Percentiles rank a stretch among this genome's conserved stretches.
Conservation (phyloP, 2,113 vertebrate genomes). For the Athene cunicularia region DNA sequence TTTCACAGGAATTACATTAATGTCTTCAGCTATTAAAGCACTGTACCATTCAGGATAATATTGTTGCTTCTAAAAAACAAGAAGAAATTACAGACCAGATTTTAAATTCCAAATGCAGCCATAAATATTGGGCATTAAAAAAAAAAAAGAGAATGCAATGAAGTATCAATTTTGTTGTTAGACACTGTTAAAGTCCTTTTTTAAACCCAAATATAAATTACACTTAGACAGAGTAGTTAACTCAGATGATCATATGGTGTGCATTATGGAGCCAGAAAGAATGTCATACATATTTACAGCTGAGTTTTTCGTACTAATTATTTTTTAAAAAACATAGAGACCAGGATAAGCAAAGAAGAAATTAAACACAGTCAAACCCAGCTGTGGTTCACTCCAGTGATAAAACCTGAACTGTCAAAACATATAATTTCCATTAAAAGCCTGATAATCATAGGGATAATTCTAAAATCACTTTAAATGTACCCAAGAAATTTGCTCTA, state of each 20-base stretch:
- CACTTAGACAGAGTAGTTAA: not conserved
- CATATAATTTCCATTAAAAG: not conserved
- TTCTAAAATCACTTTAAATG: not conserved
- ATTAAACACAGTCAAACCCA: slow-evolving; percentile 38
- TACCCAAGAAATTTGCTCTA: not conserved
- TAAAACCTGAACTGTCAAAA: slow-evolving; percentile 13
- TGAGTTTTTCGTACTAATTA: slow-evolving; percentile 16
- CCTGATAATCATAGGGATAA: not conserved
- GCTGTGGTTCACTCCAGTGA: not conserved
- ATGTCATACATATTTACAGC: not conserved
- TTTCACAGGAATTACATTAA: not conserved
- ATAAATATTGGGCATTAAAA: not conserved
- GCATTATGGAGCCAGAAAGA: not conserved
- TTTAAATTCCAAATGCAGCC: not conserved
- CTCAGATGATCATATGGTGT: not conserved
- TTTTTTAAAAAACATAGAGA: not conserved
- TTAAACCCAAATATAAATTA: not conserved
- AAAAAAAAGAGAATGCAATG: not conserved
- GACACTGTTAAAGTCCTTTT: not conserved
- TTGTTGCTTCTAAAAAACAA: not conserved
- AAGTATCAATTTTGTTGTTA: not conserved
- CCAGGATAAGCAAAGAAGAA: slow-evolving; percentile 37
- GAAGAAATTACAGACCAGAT: not conserved
- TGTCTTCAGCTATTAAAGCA: not conserved
- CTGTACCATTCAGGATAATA: not conserved